A percentile compares a stretch with the other conserved stretches of the same genome.
phyloP scores from a whole-genome alignment of 2,888 invertebrate species.

The Brachypalpus laphriformis region DNA sequence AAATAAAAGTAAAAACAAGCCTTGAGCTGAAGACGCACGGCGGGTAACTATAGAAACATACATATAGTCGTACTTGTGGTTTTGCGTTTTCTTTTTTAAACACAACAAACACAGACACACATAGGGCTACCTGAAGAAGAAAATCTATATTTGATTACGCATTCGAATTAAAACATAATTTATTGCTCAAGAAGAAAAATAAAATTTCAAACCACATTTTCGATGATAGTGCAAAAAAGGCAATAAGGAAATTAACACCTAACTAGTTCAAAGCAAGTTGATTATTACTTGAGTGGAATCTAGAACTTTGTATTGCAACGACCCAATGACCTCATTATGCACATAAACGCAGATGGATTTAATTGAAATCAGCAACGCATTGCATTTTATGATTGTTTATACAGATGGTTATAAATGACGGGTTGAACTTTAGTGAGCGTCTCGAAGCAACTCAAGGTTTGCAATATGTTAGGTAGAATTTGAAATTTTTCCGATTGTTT shows the following conservation, averaged over 20 bases:
- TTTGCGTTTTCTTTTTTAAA: slow-evolving; percentile 8
- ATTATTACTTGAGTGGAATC: neutral
- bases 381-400: slow-evolving; percentile 21
- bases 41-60: slow-evolving; percentile 44
- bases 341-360: slow-evolving; percentile 45
- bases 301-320: slow-evolving; percentile 17
- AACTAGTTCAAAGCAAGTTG: slow-evolving; percentile 44
- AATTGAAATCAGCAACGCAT: neutral
- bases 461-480: no score
- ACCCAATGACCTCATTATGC: slow-evolving; percentile 56
- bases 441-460: neutral
- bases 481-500: no score
- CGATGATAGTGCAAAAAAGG: slow-evolving; percentile 44
- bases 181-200: slow-evolving; percentile 44
- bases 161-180: slow-evolving; percentile 48
- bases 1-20: slow-evolving; percentile 61
- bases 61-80: slow-evolving; percentile 64
- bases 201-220: slow-evolving; percentile 23
- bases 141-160: slow-evolving; percentile 61
- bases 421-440: neutral
- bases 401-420: no score
- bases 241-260: slow-evolving; percentile 39
- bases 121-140: slow-evolving; percentile 7
- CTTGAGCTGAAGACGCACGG: slow-evolving; percentile 34
- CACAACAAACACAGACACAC: neutral